phyloP scores from a whole-genome alignment of 2,113 vertebrate species.

The Nothoprocta pentlandii region DNA sequence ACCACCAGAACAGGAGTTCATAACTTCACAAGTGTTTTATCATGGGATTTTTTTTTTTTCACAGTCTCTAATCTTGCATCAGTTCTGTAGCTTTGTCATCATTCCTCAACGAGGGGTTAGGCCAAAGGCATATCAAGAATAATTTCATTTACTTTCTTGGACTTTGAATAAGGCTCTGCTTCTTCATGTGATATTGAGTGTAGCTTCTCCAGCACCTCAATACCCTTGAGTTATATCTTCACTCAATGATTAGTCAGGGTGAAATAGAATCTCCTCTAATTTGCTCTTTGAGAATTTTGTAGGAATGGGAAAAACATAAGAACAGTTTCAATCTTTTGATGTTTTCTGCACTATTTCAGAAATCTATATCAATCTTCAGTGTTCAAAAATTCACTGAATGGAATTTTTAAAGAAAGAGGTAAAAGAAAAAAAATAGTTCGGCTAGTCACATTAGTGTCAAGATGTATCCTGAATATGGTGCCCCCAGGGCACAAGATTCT shows the following conservation, averaged over 20 bases:
- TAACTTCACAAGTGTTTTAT: neutral
- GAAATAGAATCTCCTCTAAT: neutral
- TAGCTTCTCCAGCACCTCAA: neutral
- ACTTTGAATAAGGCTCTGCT: neutral
- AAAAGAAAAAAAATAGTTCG: too few relatives aligned
- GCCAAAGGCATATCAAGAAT: neutral
- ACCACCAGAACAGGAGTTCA: neutral
- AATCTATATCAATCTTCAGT: neutral
- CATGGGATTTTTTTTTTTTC: neutral
- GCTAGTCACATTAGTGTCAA: neutral
- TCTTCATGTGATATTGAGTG: neutral
- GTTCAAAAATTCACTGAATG: neutral
- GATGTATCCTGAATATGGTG: rapidly evolving
- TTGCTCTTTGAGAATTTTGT: neutral
- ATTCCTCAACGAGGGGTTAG: neutral
- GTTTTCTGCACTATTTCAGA: neutral
- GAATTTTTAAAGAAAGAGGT: neutral
- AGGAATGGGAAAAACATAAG: neutral
- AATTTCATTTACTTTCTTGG: neutral
- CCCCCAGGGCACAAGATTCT: neutral
- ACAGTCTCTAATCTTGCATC: neutral
- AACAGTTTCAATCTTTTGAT: neutral
- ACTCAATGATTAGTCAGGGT: neutral
- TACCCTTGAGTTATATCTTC: neutral
- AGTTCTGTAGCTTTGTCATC: neutral